Base-by-base conservation (phyloP, 2,113 vertebrate species). In the Apeltes quadracus region DNA sequence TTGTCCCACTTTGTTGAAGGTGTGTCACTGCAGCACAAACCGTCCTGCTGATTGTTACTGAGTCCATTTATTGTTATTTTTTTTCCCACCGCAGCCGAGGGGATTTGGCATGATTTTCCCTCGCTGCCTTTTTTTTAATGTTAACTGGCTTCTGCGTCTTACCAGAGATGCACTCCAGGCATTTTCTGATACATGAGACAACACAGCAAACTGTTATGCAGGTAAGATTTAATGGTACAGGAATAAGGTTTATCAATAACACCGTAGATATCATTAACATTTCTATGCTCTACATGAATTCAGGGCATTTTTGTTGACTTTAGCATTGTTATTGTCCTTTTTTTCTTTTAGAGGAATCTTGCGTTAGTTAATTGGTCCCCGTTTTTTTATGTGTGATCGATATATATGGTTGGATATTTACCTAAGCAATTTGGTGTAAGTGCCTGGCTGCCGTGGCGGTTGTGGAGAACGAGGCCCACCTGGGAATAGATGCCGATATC, bases 341-440 rank as follows among this genome's bases (percentile, higher is more conserved):
- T 38, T 71, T 53, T 25, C 65, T 38, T 69, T 53, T 25, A 4
- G 32, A 68, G 50, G 34, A 71, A 70, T 81, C 36, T 66, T 61
- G n/a, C 58, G 5, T 79, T 69, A 48, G 63, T 76, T 84, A 65
- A 78, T 81, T 87, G 57, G 39, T 20, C 15, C 69, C 53, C 65
- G 59, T 76, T 84, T 79, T n/a, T 76, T 73, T 73, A 82, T 65
- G 63, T 66, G 27, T 75, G 74, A 90, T 91, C 91, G 80, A 88
- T 92, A 87, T 84, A 65, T 90, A 83, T 84, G 41, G 84, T 78
- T 67, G 81, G 76, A 84, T 86, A 89, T 91, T 89, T 88, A 89
- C 72, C 76, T 80, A 84, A 85, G 73, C 83, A 90, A 92, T 91
- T 84, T 87, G 61, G 59, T 84, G 69, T 78, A 87, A 91, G 90